Conservation (phyloP, 2,113 vertebrate genomes). For the Istiophorus platypterus region DNA sequence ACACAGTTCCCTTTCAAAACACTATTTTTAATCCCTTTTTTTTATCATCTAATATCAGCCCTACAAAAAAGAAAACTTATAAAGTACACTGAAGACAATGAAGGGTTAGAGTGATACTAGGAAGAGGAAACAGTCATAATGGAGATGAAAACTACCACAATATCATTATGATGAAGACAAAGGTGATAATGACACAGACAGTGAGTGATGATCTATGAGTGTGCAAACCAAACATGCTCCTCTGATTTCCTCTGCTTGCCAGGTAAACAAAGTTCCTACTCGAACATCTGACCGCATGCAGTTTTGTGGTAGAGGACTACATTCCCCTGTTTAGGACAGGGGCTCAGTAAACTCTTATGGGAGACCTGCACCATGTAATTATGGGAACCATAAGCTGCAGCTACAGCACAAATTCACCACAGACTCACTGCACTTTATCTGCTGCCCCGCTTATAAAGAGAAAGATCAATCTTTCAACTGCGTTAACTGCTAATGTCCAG, state of each 20-base stretch:
- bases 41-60: background rate
- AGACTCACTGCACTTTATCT: conserved; percentile 70
- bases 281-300: conserved; percentile 58
- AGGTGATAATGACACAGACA: background rate
- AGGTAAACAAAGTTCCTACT: conserved; percentile 67
- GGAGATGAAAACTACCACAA: background rate
- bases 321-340: conserved; percentile 69
- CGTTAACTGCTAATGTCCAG: conserved; percentile 60
- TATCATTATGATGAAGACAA: background rate
- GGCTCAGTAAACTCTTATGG: conserved; percentile 71
- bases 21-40: background rate
- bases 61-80: background rate
- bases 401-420: conserved; percentile 81
- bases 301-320: conserved; percentile 66
- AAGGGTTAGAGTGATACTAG: background rate
- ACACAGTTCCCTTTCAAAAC: conserved; percentile 2
- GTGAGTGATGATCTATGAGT: conserved; percentile 16
- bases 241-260: conserved; percentile 51
- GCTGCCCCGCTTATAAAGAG: conserved; percentile 59
- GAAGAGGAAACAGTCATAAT: background rate
- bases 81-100: background rate
- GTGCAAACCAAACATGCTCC: conserved; percentile 1
- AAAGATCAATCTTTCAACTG: conserved; percentile 65
- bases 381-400: conserved; percentile 77
- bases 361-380: conserved; percentile 79